These are phyloP conservation scores for Rhagium mordax DNA, from an alignment of 2,888 invertebrate species.

Conservation along the genomic window DNA sequence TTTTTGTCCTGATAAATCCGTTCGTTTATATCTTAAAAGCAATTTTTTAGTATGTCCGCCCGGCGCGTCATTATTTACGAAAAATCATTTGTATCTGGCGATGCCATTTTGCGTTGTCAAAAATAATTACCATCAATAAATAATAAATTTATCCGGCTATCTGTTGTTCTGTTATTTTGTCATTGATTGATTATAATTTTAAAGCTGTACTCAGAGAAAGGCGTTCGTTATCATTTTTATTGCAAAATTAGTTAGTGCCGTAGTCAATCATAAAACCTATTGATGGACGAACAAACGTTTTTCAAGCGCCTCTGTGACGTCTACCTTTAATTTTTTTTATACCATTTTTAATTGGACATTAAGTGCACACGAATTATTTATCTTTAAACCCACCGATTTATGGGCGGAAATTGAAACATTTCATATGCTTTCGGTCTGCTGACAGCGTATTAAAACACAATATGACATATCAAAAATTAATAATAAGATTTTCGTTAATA, in stretches of 20 bases:
- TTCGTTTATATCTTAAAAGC: slow-evolving; percentile 6
- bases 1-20: neutral
- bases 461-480: too few relatives aligned
- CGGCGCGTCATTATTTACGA: slow-evolving; percentile 6
- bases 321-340: neutral
- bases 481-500: too few relatives aligned
- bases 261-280: neutral
- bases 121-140: slow-evolving; percentile 46
- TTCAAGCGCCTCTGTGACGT: slow-evolving; percentile 3
- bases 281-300: neutral
- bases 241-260: neutral
- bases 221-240: slow-evolving; percentile 16
- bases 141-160: slow-evolving; percentile 45
- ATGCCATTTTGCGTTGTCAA: slow-evolving; percentile 42
- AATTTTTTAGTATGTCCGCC: neutral
- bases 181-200: slow-evolving; percentile 46
- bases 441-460: neutral
- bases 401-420: neutral
- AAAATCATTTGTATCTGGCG: slow-evolving; percentile 31
- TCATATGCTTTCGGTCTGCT: neutral
- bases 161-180: slow-evolving; percentile 41
- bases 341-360: neutral
- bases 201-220: slow-evolving; percentile 28
- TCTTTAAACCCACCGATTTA: neutral
- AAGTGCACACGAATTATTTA: neutral